Conservation (phyloP, 2,113 vertebrate species). For the Tinamus guttatus region DNA sequence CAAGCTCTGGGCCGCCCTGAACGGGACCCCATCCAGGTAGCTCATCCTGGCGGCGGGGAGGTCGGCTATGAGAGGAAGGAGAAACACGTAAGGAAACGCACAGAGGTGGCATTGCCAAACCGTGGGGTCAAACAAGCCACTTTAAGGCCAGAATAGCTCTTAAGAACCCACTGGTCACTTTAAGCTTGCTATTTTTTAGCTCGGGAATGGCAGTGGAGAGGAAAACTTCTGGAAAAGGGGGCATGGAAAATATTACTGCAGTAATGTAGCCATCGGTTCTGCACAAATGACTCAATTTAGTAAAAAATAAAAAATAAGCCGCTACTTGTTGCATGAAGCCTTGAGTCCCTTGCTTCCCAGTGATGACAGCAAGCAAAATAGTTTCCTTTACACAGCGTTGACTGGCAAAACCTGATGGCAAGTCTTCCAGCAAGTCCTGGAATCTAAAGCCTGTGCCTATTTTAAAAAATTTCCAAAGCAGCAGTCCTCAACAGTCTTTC, state of each 20-base stretch:
- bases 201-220: not conserved
- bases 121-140: accelerated
- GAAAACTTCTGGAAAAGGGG: not conserved
- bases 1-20: conserved; percentile 77
- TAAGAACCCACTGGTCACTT: not conserved
- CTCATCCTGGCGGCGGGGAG: conserved; percentile 56
- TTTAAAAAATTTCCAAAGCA: not conserved
- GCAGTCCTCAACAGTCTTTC: not conserved
- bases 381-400: not conserved
- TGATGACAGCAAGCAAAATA: not conserved
- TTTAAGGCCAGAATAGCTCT: not conserved
- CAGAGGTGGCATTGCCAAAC: not conserved
- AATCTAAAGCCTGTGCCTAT: not conserved
- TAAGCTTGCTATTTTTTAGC: not conserved
- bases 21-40: conserved; percentile 86
- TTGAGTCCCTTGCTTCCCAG: not conserved
- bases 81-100: not conserved
- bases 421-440: accelerated
- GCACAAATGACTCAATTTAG: not conserved
- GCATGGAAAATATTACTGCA: not conserved
- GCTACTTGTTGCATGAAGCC: not conserved
- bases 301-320: not conserved
- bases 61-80: not conserved
- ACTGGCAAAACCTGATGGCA: not conserved
- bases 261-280: not conserved